Percentiles rank a stretch among this genome's conserved stretches.
Conservation (phyloP, 53 echinoderm and acorn worm species). For the Holothuria leucospilota region DNA sequence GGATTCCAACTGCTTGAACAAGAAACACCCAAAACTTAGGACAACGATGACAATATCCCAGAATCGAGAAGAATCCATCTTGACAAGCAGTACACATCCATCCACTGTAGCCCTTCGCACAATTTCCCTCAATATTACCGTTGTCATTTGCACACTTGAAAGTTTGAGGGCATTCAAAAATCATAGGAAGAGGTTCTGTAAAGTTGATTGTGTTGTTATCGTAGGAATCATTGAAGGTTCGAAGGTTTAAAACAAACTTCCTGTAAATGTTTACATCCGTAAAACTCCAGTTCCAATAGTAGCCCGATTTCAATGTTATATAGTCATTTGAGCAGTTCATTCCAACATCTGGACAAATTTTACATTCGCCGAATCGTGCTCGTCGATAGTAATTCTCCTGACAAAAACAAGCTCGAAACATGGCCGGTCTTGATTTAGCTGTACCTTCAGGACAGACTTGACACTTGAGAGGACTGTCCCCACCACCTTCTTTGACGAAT, state of each 20-base stretch:
- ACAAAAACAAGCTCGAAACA: constrained; percentile 33
- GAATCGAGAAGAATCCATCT: no score
- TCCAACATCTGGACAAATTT: background rate
- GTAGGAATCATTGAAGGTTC: constrained; percentile 11
- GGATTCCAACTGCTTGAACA: background rate
- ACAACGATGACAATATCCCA: background rate
- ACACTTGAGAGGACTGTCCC: background rate
- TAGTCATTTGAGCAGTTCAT: background rate
- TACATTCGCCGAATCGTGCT: background rate
- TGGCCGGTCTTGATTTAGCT: background rate
- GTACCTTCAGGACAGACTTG: constrained; percentile 30
- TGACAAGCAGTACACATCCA: background rate
- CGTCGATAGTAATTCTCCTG: background rate
- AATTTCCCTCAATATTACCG: background rate
- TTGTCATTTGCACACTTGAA: constrained; percentile 9
- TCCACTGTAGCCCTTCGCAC: no score
- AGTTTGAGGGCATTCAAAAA: background rate
- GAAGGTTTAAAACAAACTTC: background rate
- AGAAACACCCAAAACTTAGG: background rate
- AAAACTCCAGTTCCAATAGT: constrained; percentile 35
- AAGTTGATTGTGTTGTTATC: background rate
- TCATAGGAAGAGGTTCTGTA: background rate
- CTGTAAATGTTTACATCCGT: background rate
- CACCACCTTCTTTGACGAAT: background rate
- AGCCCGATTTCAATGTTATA: background rate